A percentile compares a stretch with the other conserved stretches of the same genome.
Evolutionary conservation across 2,113 vertebrate species (phyloP).

Genomic region (Eublepharis macularius): DNA sequence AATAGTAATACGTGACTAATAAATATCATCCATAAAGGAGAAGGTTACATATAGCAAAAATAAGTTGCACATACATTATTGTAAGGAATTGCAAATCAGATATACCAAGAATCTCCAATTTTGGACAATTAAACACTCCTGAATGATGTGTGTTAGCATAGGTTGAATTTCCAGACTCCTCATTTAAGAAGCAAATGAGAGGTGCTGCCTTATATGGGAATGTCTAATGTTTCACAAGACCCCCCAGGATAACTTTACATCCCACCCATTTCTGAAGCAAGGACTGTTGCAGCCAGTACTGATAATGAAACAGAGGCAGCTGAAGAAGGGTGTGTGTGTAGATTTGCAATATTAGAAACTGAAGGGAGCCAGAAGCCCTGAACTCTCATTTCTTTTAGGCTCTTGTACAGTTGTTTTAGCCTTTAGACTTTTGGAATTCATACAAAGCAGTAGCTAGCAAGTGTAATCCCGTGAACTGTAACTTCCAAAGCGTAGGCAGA

Average conservation of each 20-base stretch:
- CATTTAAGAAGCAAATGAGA: background rate
- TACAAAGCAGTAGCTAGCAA: conserved; percentile 42
- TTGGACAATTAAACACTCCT: background rate
- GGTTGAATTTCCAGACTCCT: background rate
- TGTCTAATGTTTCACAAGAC: background rate
- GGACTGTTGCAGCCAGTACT: conserved; percentile 19
- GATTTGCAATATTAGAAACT: conserved; percentile 53
- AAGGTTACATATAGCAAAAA: too few relatives aligned
- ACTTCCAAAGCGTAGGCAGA: conserved; percentile 63
- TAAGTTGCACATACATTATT: too few relatives aligned
- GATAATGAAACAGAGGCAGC: background rate
- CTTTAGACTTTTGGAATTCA: conserved; percentile 60
- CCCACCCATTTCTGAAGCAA: background rate
- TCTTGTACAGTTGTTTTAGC: conserved; percentile 64
- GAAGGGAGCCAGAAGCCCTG: conserved; percentile 70
- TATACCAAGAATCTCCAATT: background rate
- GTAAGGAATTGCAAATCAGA: too few relatives aligned
- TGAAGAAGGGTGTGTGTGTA: conserved; percentile 31
- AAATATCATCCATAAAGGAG: too few relatives aligned
- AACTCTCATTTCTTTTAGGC: conserved; percentile 69
- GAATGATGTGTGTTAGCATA: background rate
- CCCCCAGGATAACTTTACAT: background rate
- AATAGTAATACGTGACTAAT: too few relatives aligned
- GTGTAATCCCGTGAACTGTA: background rate
- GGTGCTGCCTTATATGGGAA: background rate